Evolutionary conservation across 2,888 invertebrate species (phyloP).

Genomic region (Idaea aversata): DNA sequence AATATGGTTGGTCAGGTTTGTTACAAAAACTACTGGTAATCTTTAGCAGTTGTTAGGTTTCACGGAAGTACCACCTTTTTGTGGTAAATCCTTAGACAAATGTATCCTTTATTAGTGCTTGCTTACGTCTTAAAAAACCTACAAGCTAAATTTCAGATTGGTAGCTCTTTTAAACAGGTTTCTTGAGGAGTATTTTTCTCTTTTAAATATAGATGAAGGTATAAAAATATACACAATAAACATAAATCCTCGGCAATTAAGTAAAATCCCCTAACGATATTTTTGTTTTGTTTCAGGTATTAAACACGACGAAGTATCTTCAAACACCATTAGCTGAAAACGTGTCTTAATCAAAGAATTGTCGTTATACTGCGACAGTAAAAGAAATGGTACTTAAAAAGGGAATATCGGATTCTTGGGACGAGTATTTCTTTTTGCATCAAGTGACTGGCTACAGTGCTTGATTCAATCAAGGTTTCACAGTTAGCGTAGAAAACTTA

Average conservation of each 20-base stretch:
- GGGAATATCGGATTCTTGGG: no score
- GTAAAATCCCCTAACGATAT: background rate
- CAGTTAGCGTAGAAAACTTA: no score
- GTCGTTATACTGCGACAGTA: constrained; percentile 11
- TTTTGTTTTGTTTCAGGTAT: constrained; percentile 8
- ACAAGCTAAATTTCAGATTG: no score
- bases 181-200: no score
- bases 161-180: no score
- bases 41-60: background rate
- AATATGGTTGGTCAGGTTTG: background rate
- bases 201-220: no score
- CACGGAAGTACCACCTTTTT: background rate
- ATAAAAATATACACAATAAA: background rate
- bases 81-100: no score
- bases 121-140: no score
- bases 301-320: constrained; percentile 8
- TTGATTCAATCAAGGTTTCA: no score
- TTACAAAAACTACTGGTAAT: background rate
- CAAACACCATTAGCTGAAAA: constrained; percentile 24
- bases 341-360: constrained; percentile 35
- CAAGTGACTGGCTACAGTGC: no score
- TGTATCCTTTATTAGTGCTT: no score
- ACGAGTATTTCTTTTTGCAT: no score
- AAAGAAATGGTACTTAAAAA: background rate
- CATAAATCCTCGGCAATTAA: background rate